Conservation (phyloP, 2,113 vertebrate genomes). For the Smithornis capensis region DNA sequence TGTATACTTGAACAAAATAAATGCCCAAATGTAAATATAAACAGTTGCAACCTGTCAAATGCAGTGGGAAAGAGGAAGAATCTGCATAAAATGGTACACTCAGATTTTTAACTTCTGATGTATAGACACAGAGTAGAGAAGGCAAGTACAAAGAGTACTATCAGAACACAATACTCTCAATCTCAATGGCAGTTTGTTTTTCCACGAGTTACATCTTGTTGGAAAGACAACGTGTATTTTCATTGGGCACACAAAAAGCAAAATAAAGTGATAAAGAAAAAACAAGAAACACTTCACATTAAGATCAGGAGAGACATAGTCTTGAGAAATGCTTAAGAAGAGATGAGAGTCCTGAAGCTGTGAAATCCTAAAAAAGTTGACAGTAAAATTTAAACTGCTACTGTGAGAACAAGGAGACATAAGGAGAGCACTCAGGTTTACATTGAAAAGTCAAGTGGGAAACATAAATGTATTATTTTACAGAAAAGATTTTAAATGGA, state of each 20-base stretch:
- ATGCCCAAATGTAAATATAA: neutral
- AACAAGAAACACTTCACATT: neutral
- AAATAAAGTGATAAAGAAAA: neutral
- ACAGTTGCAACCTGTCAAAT: neutral
- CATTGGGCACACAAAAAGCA: neutral
- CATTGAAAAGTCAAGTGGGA: neutral
- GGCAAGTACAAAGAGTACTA: neutral
- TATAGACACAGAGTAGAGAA: neutral
- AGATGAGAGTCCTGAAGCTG: neutral
- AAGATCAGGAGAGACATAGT: neutral
- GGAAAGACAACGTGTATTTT: neutral
- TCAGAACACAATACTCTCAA: neutral
- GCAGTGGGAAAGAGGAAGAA: neutral
- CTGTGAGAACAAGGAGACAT: neutral
- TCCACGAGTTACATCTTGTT: fast-evolving
- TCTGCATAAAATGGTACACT: neutral
- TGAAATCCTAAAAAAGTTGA: neutral
- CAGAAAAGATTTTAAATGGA: neutral
- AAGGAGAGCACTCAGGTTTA: neutral
- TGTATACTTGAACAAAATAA: neutral
- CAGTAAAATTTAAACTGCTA: neutral
- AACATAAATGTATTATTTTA: neutral
- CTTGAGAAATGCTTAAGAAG: neutral
- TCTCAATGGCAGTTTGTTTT: neutral
- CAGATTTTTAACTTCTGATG: neutral